Evolutionary conservation across 2,888 invertebrate species (phyloP), one percentile per base, ranked within the genome.

Genomic region (Harpalus rubripes): DNA sequence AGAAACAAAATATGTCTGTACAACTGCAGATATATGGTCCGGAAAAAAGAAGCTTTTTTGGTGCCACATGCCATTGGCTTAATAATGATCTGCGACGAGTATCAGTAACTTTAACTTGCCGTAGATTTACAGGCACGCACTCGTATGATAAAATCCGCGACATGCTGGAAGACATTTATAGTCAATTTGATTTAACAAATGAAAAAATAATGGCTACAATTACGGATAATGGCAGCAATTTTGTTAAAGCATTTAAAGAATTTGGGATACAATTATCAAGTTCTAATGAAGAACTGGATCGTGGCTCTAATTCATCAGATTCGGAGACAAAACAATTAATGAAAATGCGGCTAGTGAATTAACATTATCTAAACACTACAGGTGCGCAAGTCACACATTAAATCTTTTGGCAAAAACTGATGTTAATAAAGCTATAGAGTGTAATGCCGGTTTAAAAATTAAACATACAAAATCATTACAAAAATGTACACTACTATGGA

Each of bases 151-250:
- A 63, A 63, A 63, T 63, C 12, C 12, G 26, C 10, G 16, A 16
- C 3, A 58, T 58, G 12, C 12, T 58, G 12, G 7, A 58, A 15
- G 58, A 58, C 4, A 58, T 58, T 58, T 12, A 58, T 15, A 7
- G 6, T 7, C 6, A 58, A 7, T 58, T n/a, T 58, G 4, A 58
- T 7, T 58, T 58, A 58, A 12, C 6, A 6, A 58, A 58, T 15
- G 15, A 10, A 7, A 58, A 58, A 58, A 58, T 58, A 7, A 59
- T 16, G 7, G 59, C 16, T 6, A 59, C 16, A 7, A 16, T 59
- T 16, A 59, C 59, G 7, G 59, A 59, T 59, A 59, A 59, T 16
- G 59, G 59, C 59, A 59, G 59, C 16, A 59, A 59, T 59, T 59
- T 59, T 59, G 16, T 16, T 15, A n/a, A n/a, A n/a, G n/a, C n/a